These are phyloP conservation scores for Mesoligia furuncula DNA, from an alignment of 2,888 invertebrate genomes.

Conservation along the genomic window DNA sequence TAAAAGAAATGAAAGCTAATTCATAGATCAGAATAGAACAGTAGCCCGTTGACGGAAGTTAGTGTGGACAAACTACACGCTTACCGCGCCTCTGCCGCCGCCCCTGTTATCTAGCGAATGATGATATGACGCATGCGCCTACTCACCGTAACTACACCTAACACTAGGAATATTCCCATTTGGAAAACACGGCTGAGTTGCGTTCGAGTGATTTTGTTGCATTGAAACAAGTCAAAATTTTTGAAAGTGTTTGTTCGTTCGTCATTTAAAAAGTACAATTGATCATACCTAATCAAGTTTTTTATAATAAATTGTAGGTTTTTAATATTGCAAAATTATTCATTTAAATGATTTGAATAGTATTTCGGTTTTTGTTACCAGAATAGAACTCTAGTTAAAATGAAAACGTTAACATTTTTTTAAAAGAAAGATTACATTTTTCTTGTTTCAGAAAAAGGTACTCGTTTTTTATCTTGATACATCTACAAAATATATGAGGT, in stretches of 20 bases:
- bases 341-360: background rate
- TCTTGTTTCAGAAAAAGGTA: background rate
- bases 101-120: slow-evolving; percentile 75
- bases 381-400: background rate
- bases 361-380: background rate
- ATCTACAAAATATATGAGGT: too few relatives aligned
- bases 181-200: background rate
- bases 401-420: background rate
- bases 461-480: background rate
- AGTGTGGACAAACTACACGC: slow-evolving; percentile 86
- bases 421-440: too few relatives aligned
- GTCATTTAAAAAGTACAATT: background rate
- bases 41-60: slow-evolving; percentile 80
- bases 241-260: background rate
- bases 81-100: slow-evolving; percentile 80
- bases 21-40: slow-evolving; percentile 68
- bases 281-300: too few relatives aligned
- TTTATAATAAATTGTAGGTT: background rate
- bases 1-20: background rate
- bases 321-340: background rate
- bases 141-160: background rate
- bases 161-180: background rate
- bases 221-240: background rate
- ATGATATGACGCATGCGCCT: slow-evolving; percentile 68
- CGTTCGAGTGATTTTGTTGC: background rate